Evolutionary conservation across 2,797 vertebrate genomes (phyloP), one percentile per base, ranked within the genome.

Genomic region (Caiman crocodilus): DNA sequence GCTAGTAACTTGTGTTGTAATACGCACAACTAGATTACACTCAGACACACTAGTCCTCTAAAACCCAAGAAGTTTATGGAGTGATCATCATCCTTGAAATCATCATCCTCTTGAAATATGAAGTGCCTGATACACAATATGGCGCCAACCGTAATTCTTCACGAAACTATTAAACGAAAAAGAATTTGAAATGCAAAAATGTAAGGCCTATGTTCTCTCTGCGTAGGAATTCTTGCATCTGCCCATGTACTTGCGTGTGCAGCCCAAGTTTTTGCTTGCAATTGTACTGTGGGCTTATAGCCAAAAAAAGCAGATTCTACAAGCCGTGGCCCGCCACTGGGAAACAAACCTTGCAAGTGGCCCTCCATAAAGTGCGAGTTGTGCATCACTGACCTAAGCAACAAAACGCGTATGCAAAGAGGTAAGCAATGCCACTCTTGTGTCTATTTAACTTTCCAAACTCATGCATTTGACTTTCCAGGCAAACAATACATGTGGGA

Each of bases 51-150:
- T 90, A 81, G 84, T 96, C 93, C 84, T 59, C 79, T 86, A 59
- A 93, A 95, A 94, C 84, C 85, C 90, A 87, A 64, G 90, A 92
- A 95, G 79, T 79, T 84, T 93, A 85, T 79, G 21, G 5, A 94
- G 82, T 13, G 80, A 76, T 84, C 93, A 92, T 90, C 84, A 93
- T 74, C 78, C 32, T 93, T 11, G 2, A 92, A 91, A 90, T 86
- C 76, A 67, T 71, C 94, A 93, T 93, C 76, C 76, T 71, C 94
- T 93, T 93, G 82, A 92, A 82, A 82, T 79, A 79, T 92, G 73
- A 65, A 74, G 50, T 78, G 28, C 78, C 91, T 91, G 58, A 84
- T 82, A 87, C 81, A 92, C 42, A 50, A 50, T 50, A 10, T 50
- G 42, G 42, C 42, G 42, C 42, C 9, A 10, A 50, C 10, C 42